Evolutionary conservation across 2,797 vertebrate genomes (phyloP), one percentile per base, ranked within the genome.

Genomic region (Muscicapa striata): DNA sequence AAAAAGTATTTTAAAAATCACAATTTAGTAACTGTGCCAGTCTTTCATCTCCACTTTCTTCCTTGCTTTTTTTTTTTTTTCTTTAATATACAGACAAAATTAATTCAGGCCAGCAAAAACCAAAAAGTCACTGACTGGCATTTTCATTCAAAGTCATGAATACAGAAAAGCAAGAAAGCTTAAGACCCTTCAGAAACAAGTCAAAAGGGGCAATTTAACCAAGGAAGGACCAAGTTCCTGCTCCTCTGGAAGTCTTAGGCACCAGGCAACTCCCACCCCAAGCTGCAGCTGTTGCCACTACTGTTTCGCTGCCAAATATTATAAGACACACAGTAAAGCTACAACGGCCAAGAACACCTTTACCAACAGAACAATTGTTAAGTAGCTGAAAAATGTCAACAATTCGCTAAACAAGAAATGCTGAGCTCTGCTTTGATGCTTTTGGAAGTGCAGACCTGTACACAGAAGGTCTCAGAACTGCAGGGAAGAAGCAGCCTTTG

Each of bases 391-490:
- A 88, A 73, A 51, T 0, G 4, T 15, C 48, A 96, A 70, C 79
- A 13, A 14, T 38, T 36, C 49, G 68, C 67, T 87, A 67, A 91
- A 84, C 41, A 77, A 92, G 90, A 77, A 95, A 48, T 10, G 30
- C 61, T 61, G 87, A 69, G 58, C 34, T 66, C 87, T 91, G 95
- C 70, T 74, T 80, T 4, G 54, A 84, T 7, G 49, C 49, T 62
- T 55, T 55, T 72, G 55, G 95, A 77, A 97, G 91, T 57, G 41
- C 96, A 95, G 95, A 97, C 30, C 67, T 45, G 61, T 21, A 38
- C 3, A 0, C 3, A 0, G 32, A 67, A 68, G 49, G 63, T 63
- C 93, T 87, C 57, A 10, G 76, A 59, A 78, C 79, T 66, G 82
- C 64, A 15, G 62, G 29, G 74, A 90, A 92, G 82, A 77, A 97